Conservation (phyloP, 1,140 invertebrate genomes). For the Lucilia cuprina region DNA sequence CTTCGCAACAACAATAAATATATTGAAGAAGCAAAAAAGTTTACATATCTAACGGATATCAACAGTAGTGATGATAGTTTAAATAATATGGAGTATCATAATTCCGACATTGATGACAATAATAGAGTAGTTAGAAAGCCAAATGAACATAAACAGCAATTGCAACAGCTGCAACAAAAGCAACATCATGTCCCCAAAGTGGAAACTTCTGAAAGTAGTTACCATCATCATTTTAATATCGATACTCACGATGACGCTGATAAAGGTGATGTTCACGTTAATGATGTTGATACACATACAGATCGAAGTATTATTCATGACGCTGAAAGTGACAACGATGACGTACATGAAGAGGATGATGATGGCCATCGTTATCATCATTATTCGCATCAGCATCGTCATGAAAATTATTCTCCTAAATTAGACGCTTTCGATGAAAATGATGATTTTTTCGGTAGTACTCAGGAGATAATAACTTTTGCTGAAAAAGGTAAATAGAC, state of each 20-base stretch:
- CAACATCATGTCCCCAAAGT: background rate
- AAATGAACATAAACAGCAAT: background rate
- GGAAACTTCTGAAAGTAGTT: background rate
- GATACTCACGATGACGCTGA: background rate
- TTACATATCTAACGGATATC: conserved; percentile 59
- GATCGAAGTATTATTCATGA: background rate
- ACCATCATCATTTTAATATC: background rate
- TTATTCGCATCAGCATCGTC: background rate
- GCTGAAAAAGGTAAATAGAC: conserved; percentile 75
- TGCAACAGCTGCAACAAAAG: no score
- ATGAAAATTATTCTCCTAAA: background rate
- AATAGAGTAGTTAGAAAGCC: background rate
- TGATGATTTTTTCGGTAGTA: conserved; percentile 80
- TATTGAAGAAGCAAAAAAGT: conserved; percentile 48
- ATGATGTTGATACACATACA: background rate
- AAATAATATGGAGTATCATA: conserved; percentile 20
- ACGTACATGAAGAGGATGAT: background rate
- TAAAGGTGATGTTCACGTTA: background rate
- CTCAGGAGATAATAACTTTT: conserved; percentile 83
- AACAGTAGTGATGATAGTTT: conserved; percentile 52
- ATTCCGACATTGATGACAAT: background rate
- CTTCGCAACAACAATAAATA: conserved; percentile 41
- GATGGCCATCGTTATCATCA: background rate
- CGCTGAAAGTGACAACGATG: background rate
- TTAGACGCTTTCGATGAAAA: background rate